Evolutionary conservation across 2,797 vertebrate species (phyloP), one percentile per base, ranked within the genome.

Genomic region (Denticeps clupeoides): DNA sequence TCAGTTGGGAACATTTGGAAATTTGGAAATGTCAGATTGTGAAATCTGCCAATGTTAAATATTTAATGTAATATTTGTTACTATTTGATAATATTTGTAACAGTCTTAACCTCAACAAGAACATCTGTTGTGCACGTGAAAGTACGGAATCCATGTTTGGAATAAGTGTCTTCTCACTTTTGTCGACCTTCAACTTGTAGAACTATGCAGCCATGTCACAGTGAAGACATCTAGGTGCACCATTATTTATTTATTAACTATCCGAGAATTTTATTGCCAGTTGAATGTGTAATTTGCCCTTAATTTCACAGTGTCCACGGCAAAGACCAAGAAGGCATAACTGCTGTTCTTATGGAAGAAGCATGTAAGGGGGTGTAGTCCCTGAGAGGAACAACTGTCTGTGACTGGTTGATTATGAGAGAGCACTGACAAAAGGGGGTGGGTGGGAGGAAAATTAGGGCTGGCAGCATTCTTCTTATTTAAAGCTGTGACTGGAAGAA

Each of bases 381-480:
- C 64, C 65, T 49, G 60, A 64, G 51, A 69, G 66, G 59, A 58
- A 64, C 72, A 71, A 42, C 54, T 62, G 73, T 70, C 69, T 74
- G 70, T 58, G 70, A 81, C 74, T 73, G 71, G 77, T 81, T 77
- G 75, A 74, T 69, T 75, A 69, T 74, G 69, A 69, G 70, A 78
- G 72, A 77, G 71, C 74, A 68, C 72, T 78, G 71, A 83, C 75
- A 83, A 79, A 82, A 79, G 77, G 81, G 80, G 81, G 79, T 80
- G 81, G 83, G 77, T 81, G 80, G 81, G 79, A 80, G 81, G 83
- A 75, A 91, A 88, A 89, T 84, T 80, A 85, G 87, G 82, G 87
- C 85, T 82, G 84, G 85, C 90, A 88, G 88, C 88, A 89, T 92
- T 93, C 90, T 90, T 93, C 85, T 89, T 87, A 87, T 89, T 92